phyloP scores from a whole-genome alignment of 2,888 invertebrate genomes.

The Blastobasis adustella region DNA sequence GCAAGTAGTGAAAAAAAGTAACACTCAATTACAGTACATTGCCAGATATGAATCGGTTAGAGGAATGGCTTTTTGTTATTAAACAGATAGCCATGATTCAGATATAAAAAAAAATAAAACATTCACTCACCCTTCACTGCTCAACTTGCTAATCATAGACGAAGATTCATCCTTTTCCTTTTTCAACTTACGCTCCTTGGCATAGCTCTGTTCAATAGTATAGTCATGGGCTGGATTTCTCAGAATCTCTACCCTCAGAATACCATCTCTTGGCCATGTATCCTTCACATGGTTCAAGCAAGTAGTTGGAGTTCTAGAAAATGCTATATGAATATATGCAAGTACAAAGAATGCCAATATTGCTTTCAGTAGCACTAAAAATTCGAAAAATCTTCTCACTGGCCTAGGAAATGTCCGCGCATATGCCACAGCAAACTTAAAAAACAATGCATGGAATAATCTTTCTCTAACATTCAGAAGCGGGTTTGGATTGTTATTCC shows the following conservation, averaged over 20 bases:
- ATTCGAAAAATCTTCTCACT: constrained; percentile 87
- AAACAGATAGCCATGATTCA: background rate
- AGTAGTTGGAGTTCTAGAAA: constrained; percentile 93
- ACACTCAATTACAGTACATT: too few relatives aligned
- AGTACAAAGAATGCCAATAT: constrained; percentile 89
- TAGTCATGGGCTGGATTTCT: constrained; percentile 82
- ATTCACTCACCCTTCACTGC: constrained; percentile 77
- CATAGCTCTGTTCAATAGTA: constrained; percentile 87
- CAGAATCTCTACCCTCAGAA: constrained; percentile 92
- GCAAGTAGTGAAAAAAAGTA: too few relatives aligned
- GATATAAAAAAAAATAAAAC: background rate
- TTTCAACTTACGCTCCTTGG: constrained; percentile 83
- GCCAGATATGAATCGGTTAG: too few relatives aligned
- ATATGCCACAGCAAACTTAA: constrained; percentile 93
- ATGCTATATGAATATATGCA: constrained; percentile 95
- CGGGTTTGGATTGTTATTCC: constrained; percentile 81
- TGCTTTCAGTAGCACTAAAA: constrained; percentile 86
- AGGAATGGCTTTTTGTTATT: too few relatives aligned
- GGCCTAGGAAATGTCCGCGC: constrained; percentile 92
- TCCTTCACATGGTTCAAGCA: constrained; percentile 92
- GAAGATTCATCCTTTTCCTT: constrained; percentile 78
- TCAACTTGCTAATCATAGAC: constrained; percentile 77
- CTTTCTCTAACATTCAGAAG: constrained; percentile 91
- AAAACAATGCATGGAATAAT: constrained; percentile 95
- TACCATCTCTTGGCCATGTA: constrained; percentile 96